These are phyloP conservation scores for Hylaeus anthracinus DNA, from an alignment of 1,140 invertebrate species.

Conservation along the genomic window DNA sequence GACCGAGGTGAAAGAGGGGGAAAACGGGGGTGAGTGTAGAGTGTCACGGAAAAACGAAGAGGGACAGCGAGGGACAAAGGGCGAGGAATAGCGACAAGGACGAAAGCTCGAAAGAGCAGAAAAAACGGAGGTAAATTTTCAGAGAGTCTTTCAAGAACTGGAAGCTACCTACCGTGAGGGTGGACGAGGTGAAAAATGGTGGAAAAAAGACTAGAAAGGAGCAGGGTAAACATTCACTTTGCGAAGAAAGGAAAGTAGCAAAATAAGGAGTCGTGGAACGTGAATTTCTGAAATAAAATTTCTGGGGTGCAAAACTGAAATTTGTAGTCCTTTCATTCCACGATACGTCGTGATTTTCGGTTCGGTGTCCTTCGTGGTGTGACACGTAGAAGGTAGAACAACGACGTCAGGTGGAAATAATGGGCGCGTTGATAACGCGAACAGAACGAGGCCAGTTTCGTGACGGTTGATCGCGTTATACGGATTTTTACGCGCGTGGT, in stretches of 20 bases:
- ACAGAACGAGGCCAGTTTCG: slow-evolving; percentile 1
- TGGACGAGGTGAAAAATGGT: neutral
- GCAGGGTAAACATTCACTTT: neutral
- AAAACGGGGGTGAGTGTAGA: neutral
- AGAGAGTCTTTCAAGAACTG: neutral
- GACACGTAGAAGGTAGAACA: no score
- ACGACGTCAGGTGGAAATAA: slow-evolving; percentile 10
- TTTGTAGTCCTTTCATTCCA: no score
- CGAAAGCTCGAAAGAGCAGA: neutral
- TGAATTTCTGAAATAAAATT: no score
- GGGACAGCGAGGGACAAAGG: neutral
- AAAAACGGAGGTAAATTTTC: neutral
- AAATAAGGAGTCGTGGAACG: neutral
- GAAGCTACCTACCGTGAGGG: neutral
- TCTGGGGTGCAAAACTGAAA: no score
- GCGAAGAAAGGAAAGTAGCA: neutral
- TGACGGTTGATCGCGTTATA: slow-evolving; percentile 46
- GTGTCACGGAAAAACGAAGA: neutral
- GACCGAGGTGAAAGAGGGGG: neutral
- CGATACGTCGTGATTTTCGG: no score
- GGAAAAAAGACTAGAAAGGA: neutral
- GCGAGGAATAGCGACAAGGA: slow-evolving; percentile 2
- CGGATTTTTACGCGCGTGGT: slow-evolving; percentile 32
- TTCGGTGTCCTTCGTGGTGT: no score
- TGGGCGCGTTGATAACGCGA: slow-evolving; percentile 8